Evolutionary conservation across 2,113 vertebrate species (phyloP).

Genomic region (Lamprologus ornatipinnis): DNA sequence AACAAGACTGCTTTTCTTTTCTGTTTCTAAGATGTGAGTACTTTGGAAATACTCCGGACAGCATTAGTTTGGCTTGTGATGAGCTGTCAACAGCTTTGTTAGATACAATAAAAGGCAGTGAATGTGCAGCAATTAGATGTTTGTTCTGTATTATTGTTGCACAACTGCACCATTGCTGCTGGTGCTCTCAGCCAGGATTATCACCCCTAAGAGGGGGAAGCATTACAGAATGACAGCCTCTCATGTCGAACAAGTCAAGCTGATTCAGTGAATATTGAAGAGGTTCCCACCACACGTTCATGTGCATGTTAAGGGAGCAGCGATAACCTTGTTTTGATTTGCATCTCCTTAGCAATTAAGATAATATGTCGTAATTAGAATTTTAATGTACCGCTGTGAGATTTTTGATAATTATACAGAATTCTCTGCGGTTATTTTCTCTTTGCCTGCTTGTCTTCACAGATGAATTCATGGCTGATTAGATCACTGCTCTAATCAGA

Average conservation of each 20-base stretch:
- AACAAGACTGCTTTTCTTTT: neutral
- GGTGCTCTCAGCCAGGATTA: conserved; percentile 55
- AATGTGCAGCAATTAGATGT: conserved; percentile 59
- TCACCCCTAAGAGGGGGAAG: conserved; percentile 54
- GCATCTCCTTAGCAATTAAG: conserved; percentile 73
- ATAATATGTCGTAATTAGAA: conserved; percentile 75
- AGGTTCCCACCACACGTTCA: conserved; percentile 57
- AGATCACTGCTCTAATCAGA: conserved; percentile 68
- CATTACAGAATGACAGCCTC: conserved; percentile 59
- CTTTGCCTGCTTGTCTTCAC: conserved; percentile 59
- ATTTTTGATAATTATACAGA: conserved; percentile 71
- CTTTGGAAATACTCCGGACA: neutral
- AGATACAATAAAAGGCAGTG: conserved; percentile 37
- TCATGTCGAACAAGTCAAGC: conserved; percentile 61
- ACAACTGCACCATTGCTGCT: conserved; percentile 29
- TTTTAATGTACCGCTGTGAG: conserved; percentile 71
- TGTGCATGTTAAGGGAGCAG: conserved; percentile 60
- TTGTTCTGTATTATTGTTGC: conserved; percentile 57
- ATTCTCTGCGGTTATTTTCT: conserved; percentile 66
- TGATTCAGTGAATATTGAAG: conserved; percentile 67
- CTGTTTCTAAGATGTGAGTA: neutral
- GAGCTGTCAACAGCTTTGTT: conserved; percentile 50
- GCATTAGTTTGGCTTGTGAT: neutral
- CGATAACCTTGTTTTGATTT: conserved; percentile 74
- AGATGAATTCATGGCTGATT: conserved; percentile 72